A percentile compares a stretch with the other conserved stretches of the same genome.
These are phyloP conservation scores for Trachythela sp. DNA, from an alignment of 64 coral and sea anemone species.

Conservation along the genomic window DNA sequence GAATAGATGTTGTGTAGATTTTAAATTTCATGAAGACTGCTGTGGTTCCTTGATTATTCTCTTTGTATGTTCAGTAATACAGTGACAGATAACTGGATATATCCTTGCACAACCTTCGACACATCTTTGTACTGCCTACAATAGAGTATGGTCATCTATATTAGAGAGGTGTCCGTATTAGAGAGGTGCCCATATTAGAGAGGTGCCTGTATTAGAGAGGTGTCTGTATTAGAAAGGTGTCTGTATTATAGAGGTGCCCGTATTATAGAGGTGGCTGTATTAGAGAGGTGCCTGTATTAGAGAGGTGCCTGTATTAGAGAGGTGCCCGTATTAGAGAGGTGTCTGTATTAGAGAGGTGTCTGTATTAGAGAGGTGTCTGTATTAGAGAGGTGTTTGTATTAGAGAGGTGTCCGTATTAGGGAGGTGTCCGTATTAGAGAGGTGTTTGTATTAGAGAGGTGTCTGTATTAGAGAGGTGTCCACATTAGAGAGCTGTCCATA, in stretches of 20 bases:
- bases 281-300: background rate
- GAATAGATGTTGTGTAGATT: too few species aligned
- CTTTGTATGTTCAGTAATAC: constrained; percentile 9
- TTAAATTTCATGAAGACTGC: background rate
- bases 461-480: background rate
- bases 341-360: background rate
- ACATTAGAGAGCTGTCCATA: too few species aligned
- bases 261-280: background rate
- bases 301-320: background rate
- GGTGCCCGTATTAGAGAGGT: too few species aligned
- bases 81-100: background rate
- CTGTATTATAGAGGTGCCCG: too few species aligned
- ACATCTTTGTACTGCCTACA: background rate
- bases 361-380: background rate
- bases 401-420: too few species aligned
- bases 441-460: background rate
- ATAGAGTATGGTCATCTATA: background rate
- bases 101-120: constrained; percentile 5
- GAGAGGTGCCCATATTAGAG: too few species aligned
- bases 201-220: background rate
- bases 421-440: too few species aligned
- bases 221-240: background rate
- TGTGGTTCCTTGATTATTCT: background rate
- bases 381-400: background rate
- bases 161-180: too few species aligned